Conservation (phyloP, 1,140 invertebrate species). For the Notospermus geniculatus region DNA sequence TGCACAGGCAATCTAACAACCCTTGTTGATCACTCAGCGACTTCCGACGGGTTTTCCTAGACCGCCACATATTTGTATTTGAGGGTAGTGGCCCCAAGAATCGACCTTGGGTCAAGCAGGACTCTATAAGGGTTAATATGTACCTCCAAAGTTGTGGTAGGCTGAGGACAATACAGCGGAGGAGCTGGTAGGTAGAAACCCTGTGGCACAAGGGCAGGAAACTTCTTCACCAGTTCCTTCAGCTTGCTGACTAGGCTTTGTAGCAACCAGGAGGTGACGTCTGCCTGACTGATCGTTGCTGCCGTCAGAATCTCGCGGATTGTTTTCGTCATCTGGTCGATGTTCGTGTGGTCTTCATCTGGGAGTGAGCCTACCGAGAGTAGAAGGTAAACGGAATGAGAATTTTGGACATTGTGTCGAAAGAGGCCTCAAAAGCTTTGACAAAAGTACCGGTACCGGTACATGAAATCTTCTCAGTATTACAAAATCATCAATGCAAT, state of each 20-base stretch:
- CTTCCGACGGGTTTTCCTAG: no score
- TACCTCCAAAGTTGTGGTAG: slow-evolving; percentile 33
- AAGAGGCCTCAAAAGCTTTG: no score
- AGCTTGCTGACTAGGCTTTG: slow-evolving; percentile 34
- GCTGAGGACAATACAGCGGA: slow-evolving; percentile 52
- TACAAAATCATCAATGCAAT: neutral
- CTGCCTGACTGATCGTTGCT: slow-evolving; percentile 43
- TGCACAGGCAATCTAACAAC: no score
- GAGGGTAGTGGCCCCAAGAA: no score
- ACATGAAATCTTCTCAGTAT: neutral
- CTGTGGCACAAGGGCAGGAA: slow-evolving; percentile 41
- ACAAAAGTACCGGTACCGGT: no score
- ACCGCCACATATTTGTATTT: no score
- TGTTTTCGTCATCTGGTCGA: slow-evolving; percentile 34
- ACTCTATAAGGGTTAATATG: no score
- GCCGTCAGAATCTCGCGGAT: slow-evolving; percentile 45
- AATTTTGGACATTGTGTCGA: neutral
- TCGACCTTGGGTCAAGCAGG: no score
- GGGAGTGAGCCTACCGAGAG: slow-evolving; percentile 31
- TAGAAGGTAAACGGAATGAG: neutral
- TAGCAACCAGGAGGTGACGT: slow-evolving; percentile 41
- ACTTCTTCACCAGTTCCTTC: slow-evolving; percentile 30
- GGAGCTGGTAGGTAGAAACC: slow-evolving; percentile 54
- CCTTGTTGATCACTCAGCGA: no score
- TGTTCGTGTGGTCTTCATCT: slow-evolving; percentile 37